These are phyloP conservation scores for Molossus molossus DNA, from an alignment of 2,797 vertebrate genomes.

Conservation along the genomic window DNA sequence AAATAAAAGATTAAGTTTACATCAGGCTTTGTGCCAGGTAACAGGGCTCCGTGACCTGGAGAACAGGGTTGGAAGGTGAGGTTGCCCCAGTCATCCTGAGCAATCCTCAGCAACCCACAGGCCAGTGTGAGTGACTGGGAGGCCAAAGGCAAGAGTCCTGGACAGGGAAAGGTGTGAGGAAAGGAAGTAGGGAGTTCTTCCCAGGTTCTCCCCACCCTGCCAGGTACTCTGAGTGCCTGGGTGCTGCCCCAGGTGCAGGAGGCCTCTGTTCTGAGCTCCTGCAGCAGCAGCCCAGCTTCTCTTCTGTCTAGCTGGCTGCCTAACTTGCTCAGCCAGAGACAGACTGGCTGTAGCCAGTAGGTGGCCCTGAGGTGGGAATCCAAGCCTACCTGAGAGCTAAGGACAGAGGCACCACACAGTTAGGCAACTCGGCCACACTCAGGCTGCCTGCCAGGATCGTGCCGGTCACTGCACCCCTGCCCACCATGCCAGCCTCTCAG, in stretches of 20 bases:
- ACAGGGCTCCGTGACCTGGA: background rate
- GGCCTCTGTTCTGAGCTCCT: background rate
- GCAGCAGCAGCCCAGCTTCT: no score
- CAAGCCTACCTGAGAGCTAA: background rate
- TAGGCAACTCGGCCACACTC: background rate
- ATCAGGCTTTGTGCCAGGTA: constrained; percentile 51
- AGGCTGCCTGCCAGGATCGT: background rate
- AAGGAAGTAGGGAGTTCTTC: background rate
- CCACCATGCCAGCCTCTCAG: background rate
- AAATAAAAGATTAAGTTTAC: constrained; percentile 47
- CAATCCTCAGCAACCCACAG: background rate
- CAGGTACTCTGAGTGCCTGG: background rate
- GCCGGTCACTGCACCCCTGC: background rate
- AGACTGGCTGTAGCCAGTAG: no score
- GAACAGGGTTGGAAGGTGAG: background rate
- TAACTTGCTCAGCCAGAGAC: background rate
- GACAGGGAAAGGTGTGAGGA: background rate
- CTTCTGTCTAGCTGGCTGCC: fast-evolving
- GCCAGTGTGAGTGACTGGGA: background rate
- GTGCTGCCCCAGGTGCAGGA: no score
- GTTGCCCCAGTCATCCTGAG: background rate
- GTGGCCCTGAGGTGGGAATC: background rate
- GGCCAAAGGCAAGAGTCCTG: background rate
- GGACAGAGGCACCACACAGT: background rate
- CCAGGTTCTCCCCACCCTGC: background rate